phyloP scores from a whole-genome alignment of 1,140 invertebrate genomes.

The Apis cerana region DNA sequence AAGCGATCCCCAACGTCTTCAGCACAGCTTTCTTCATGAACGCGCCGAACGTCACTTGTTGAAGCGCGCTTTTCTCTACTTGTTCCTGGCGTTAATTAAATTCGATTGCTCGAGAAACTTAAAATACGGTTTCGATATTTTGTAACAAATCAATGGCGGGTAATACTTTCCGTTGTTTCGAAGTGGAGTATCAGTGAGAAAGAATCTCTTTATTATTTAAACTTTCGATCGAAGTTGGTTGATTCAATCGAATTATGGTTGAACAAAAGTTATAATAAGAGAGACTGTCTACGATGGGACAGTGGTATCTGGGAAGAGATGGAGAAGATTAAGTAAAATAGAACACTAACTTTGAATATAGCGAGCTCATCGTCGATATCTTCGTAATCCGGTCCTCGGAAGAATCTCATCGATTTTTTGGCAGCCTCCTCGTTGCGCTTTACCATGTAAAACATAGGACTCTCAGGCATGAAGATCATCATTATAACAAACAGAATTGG shows the following conservation, averaged over 20 bases:
- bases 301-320: no score
- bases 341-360: conserved; percentile 70
- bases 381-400: conserved; percentile 81
- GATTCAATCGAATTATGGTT: no score
- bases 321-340: not conserved
- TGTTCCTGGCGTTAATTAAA: conserved; percentile 33
- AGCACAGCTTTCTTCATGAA: conserved; percentile 54
- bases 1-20: conserved; percentile 62
- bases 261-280: no score
- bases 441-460: conserved; percentile 65
- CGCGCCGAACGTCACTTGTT: not conserved
- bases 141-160: no score
- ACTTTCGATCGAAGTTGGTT: no score
- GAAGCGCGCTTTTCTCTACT: conserved; percentile 1
- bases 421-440: conserved; percentile 77
- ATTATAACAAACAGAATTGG: conserved; percentile 73
- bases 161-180: no score
- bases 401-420: conserved; percentile 76
- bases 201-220: no score
- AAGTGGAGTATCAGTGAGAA: no score
- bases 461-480: conserved; percentile 81
- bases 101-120: no score
- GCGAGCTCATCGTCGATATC: conserved; percentile 78
- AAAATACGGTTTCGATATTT: not conserved
- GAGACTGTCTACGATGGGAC: no score